phyloP scores from a whole-genome alignment of 2,888 invertebrate genomes.

The Leuctra nigra region DNA sequence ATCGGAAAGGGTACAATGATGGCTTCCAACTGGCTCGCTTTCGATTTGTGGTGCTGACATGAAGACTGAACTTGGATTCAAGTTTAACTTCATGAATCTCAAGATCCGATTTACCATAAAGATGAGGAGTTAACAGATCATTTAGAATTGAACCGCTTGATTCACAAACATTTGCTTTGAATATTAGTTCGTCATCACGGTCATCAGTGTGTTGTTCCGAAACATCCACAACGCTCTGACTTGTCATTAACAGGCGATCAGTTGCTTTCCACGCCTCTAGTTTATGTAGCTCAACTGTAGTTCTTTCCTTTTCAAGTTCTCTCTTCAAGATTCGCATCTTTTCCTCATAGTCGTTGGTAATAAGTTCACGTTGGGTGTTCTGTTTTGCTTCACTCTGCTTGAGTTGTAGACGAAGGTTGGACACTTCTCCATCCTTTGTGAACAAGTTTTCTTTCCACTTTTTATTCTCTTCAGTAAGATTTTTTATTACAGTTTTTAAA shows the following conservation, averaged over 20 bases:
- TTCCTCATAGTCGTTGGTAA: neutral
- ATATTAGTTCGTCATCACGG: neutral
- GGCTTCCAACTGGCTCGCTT: neutral
- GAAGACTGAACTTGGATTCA: neutral
- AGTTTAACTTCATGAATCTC: neutral
- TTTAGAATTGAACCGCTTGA: neutral
- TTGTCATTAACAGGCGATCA: neutral
- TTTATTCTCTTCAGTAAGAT: conserved; percentile 1
- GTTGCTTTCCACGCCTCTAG: conserved; percentile 7
- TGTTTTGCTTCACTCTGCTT: conserved; percentile 1
- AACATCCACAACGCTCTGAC: neutral
- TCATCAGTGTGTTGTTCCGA: neutral
- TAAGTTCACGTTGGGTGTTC: neutral
- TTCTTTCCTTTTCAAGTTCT: conserved; percentile 9
- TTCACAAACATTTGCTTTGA: neutral
- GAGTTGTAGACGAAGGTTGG: conserved; percentile 4
- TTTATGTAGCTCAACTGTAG: conserved; percentile 4
- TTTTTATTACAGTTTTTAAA: neutral
- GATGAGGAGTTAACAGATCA: conserved; percentile 1
- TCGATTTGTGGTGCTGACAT: neutral
- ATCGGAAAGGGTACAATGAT: neutral
- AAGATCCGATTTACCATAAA: neutral
- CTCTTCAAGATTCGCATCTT: conserved; percentile 7
- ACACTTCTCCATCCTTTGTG: conserved; percentile 17
- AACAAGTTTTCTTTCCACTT: conserved; percentile 8